phyloP scores from a whole-genome alignment of 1,140 invertebrate species.

The Carposina sasakii region DNA sequence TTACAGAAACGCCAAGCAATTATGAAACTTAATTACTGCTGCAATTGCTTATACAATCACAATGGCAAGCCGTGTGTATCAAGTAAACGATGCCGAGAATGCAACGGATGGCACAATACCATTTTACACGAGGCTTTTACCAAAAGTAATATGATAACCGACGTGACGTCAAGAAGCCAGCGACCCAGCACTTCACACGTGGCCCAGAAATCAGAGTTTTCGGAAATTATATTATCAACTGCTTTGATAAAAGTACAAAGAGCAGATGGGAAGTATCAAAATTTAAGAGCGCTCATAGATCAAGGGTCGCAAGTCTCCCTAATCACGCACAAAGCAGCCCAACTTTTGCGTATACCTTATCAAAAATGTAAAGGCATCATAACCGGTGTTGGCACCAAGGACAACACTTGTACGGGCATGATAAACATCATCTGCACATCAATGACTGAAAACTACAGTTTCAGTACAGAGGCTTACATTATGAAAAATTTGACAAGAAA shows the following conservation, averaged over 20 bases:
- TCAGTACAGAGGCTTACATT: not conserved
- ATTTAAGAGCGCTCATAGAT: conserved; percentile 7
- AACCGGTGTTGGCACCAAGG: not conserved
- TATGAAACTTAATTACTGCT: not conserved
- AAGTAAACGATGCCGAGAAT: not conserved
- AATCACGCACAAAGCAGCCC: conserved; percentile 2
- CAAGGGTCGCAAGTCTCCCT: conserved; percentile 11
- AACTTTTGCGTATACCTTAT: not conserved
- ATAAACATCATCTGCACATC: not conserved
- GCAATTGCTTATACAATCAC: conserved; percentile 3
- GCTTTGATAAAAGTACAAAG: not conserved
- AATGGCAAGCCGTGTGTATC: conserved; percentile 2
- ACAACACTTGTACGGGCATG: not conserved
- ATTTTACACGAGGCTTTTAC: conserved; percentile 9
- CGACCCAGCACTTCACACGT: too few relatives aligned
- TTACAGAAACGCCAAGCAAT: too few relatives aligned
- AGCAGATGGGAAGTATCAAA: not conserved
- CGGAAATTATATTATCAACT: conserved; percentile 1
- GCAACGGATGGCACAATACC: conserved; percentile 10
- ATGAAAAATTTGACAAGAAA: conserved; percentile 7
- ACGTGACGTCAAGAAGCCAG: too few relatives aligned
- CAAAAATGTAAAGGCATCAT: conserved; percentile 1
- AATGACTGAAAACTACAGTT: not conserved
- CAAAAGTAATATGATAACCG: too few relatives aligned
- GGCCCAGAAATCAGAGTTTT: too few relatives aligned